Evolutionary conservation across 2,888 invertebrate genomes (phyloP).

Genomic region (Polia nebulosa): DNA sequence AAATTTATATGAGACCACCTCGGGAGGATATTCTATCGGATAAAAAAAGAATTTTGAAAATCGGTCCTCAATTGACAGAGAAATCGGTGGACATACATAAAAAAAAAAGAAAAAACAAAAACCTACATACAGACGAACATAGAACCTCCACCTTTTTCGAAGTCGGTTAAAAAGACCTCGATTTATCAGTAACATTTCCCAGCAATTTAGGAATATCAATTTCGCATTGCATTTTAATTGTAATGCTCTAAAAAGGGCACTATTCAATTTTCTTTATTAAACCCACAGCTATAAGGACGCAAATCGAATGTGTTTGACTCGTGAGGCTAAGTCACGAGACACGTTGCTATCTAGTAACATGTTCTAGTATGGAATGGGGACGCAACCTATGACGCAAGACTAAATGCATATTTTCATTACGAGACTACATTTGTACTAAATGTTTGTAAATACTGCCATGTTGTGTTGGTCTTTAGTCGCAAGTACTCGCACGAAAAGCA

Average conservation of each 20-base stretch:
- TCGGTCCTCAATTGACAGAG: no score
- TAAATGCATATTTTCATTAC: constrained; percentile 15
- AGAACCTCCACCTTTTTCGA: no score
- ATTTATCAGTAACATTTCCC: background rate
- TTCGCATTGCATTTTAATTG: constrained; percentile 27
- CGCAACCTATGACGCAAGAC: constrained; percentile 62
- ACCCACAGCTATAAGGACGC: background rate
- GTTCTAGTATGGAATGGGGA: constrained; percentile 50
- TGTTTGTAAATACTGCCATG: background rate
- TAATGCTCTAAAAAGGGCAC: background rate
- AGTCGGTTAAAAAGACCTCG: no score
- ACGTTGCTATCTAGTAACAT: constrained; percentile 34
- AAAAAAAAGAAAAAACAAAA: no score
- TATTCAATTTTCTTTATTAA: background rate
- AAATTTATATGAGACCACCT: no score
- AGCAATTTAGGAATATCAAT: background rate
- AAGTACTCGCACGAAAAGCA: no score
- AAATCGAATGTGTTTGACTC: constrained; percentile 1
- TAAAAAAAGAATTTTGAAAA: no score
- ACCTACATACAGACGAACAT: no score
- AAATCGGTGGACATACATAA: no score
- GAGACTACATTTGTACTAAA: no score
- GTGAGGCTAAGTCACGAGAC: constrained; percentile 8
- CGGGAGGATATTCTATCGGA: no score
- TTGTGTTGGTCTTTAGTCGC: no score